Evolutionary conservation across 2,888 invertebrate genomes (phyloP).

Genomic region (Eupsilia transversa): DNA sequence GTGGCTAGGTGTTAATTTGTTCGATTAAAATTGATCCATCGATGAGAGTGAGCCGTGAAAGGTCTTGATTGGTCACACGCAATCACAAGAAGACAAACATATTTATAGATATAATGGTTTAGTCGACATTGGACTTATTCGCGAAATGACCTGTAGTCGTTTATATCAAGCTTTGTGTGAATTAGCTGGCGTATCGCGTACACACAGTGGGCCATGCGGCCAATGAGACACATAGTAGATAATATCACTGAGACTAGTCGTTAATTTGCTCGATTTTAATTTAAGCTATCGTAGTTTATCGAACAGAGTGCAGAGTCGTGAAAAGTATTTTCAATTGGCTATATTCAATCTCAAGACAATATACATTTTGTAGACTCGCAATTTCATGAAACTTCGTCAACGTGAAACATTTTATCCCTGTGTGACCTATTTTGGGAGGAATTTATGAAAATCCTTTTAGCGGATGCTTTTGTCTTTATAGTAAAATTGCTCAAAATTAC

Average conservation of each 20-base stretch:
- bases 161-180: conserved; percentile 34
- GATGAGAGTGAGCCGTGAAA: neutral
- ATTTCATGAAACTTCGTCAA: conserved; percentile 7
- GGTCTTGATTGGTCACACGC: neutral
- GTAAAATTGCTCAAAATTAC: conserved; percentile 28
- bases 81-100: neutral
- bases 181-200: conserved; percentile 35
- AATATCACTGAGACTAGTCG: conserved; percentile 17
- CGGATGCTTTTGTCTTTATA: conserved; percentile 13
- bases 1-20: conserved; percentile 21
- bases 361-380: neutral
- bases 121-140: too few relatives aligned
- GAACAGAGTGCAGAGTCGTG: neutral
- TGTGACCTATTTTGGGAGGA: conserved; percentile 19
- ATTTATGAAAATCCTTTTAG: conserved; percentile 40
- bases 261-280: conserved; percentile 23
- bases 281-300: neutral
- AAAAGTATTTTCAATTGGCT: neutral
- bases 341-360: neutral
- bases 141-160: too few relatives aligned
- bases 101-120: too few relatives aligned
- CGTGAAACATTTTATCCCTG: conserved; percentile 13
- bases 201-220: conserved; percentile 9
- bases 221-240: conserved; percentile 29
- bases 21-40: conserved; percentile 18